phyloP scores from a whole-genome alignment of 2,113 vertebrate species.

The Gymnobelideus leadbeateri region DNA sequence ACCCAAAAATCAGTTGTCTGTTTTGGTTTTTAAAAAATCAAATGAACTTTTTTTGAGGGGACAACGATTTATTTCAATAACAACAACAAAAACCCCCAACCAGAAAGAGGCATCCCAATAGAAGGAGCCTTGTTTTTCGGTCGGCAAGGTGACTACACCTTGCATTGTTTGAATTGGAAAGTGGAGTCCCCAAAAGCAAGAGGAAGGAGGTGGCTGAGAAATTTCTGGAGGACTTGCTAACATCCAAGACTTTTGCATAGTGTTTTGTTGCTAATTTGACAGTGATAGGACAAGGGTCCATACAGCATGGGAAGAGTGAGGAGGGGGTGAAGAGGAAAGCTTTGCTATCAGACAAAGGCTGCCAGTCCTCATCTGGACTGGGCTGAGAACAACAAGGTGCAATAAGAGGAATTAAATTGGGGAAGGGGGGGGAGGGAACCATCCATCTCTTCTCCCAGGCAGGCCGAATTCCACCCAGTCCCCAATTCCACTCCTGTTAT shows the following conservation, averaged over 20 bases:
- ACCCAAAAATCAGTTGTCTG: conserved; percentile 40
- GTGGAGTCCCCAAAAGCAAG: conserved; percentile 25
- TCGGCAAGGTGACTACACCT: conserved; percentile 41
- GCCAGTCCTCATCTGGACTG: conserved; percentile 90
- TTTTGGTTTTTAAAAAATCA: conserved; percentile 45
- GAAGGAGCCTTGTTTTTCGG: conserved; percentile 45
- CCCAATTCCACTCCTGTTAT: conserved; percentile 70
- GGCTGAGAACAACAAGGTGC: conserved; percentile 97
- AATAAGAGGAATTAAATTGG: conserved; percentile 88
- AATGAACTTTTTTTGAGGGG: conserved; percentile 20
- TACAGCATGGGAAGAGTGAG: conserved; percentile 80
- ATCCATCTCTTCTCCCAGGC: conserved; percentile 73
- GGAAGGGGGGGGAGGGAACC: conserved; percentile 71
- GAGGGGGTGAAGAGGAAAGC: conserved; percentile 87
- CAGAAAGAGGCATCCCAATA: conserved; percentile 50
- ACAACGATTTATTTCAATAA: neutral
- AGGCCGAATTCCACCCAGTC: conserved; percentile 73
- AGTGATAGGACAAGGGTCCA: conserved; percentile 80
- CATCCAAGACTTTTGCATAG: conserved; percentile 78
- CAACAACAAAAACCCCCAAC: conserved; percentile 34
- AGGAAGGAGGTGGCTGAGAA: conserved; percentile 18
- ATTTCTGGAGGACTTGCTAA: conserved; percentile 74
- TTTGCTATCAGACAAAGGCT: conserved; percentile 90
- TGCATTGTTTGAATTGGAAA: conserved; percentile 39
- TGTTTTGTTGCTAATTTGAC: conserved; percentile 74